Conservation (phyloP, 2,113 vertebrate genomes). For the Gambusia affinis region DNA sequence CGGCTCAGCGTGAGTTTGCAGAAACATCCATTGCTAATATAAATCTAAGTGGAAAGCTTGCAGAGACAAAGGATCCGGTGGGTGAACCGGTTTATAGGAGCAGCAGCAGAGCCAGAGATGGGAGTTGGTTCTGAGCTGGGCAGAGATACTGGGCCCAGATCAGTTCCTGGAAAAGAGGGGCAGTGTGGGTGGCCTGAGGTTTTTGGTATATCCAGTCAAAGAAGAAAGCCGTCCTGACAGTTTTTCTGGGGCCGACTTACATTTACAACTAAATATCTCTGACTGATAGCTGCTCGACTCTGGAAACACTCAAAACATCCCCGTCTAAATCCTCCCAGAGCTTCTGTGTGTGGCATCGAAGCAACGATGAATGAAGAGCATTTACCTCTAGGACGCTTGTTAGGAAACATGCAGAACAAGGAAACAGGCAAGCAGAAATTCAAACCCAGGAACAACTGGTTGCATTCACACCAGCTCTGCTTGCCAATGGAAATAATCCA, state of each 20-base stretch:
- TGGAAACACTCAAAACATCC: conserved; percentile 4
- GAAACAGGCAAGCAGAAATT: too few species aligned
- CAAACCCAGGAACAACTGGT: too few species aligned
- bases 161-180: conserved; percentile 22
- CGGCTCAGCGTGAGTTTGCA: conserved; percentile 11
- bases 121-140: conserved; percentile 24
- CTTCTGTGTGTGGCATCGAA: neutral
- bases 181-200: conserved; percentile 63
- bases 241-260: conserved; percentile 22
- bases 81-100: conserved; percentile 57
- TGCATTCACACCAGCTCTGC: too few species aligned
- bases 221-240: conserved; percentile 41
- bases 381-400: conserved; percentile 45
- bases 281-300: conserved; percentile 28
- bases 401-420: conserved; percentile 15
- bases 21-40: conserved; percentile 43
- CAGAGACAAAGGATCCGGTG: conserved; percentile 48
- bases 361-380: conserved; percentile 30
- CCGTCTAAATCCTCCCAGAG: neutral
- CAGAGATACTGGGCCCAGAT: conserved; percentile 39
- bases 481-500: too few species aligned
- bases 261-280: conserved; percentile 19
- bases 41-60: conserved; percentile 35
- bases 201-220: conserved; percentile 36
- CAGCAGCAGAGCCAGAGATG: conserved; percentile 31